Evolutionary conservation across 2,888 invertebrate species (phyloP).

Genomic region (Drosophila birchii): DNA sequence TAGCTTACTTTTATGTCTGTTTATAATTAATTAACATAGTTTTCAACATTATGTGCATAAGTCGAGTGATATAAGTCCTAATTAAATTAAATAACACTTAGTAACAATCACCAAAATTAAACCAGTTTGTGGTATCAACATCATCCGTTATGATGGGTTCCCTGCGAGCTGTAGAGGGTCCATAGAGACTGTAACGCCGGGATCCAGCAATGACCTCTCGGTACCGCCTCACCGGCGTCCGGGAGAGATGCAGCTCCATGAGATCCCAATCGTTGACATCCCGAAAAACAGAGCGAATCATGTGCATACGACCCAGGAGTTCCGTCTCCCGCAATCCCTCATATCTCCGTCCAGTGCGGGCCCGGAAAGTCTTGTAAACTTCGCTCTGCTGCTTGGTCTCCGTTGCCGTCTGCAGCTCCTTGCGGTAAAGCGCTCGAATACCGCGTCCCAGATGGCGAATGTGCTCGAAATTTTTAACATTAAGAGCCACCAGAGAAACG

Average conservation of each 20-base stretch:
- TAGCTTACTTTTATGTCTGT: too few species aligned
- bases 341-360: conserved; percentile 86
- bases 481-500: conserved; percentile 85
- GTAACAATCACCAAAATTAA: conserved; percentile 69
- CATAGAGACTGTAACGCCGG: conserved; percentile 63
- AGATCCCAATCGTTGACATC: conserved; percentile 86
- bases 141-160: conserved; percentile 56
- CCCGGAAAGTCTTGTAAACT: conserved; percentile 86
- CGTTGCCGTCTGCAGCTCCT: conserved; percentile 82
- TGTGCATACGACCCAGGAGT: conserved; percentile 86
- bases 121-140: conserved; percentile 59
- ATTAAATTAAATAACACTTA: background rate
- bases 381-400: conserved; percentile 84
- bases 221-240: conserved; percentile 57
- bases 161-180: conserved; percentile 39
- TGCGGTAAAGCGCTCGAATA: conserved; percentile 84
- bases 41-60: too few species aligned
- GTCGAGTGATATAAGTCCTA: too few species aligned
- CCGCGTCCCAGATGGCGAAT: conserved; percentile 82
- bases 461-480: conserved; percentile 85
- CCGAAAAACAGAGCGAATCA: conserved; percentile 85
- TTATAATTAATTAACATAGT: too few species aligned
- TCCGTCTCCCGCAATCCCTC: conserved; percentile 85
- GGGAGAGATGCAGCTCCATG: conserved; percentile 76
- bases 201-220: conserved; percentile 69